These are phyloP conservation scores for Phycodurus eques DNA, from an alignment of 2,113 vertebrate species.

Conservation along the genomic window DNA sequence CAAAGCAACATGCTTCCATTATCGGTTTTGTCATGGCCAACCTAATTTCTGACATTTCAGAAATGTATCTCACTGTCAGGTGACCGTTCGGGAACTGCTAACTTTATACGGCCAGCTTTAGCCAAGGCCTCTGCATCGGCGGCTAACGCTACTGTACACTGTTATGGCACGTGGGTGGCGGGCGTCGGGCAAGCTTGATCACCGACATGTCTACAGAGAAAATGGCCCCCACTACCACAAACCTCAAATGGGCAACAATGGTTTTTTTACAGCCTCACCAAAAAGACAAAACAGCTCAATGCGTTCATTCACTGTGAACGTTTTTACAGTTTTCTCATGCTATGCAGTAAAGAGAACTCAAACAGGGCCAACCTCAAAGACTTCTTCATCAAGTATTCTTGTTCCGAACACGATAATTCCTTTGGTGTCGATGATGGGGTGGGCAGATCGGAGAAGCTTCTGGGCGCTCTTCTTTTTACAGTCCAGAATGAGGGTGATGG, in stretches of 20 bases:
- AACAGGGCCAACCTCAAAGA: constrained; percentile 86
- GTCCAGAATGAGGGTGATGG: constrained; percentile 90
- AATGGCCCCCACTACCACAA: constrained; percentile 25
- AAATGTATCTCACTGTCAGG: not conserved
- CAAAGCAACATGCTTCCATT: too few species aligned
- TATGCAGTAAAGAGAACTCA: not conserved
- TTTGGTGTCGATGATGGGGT: constrained; percentile 87
- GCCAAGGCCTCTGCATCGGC: not conserved
- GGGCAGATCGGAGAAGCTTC: constrained; percentile 80
- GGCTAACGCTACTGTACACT: not conserved
- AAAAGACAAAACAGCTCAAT: not conserved
- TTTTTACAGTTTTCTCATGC: not conserved
- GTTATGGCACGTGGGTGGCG: not conserved
- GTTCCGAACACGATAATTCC: constrained; percentile 97
- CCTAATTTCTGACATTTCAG: not conserved
- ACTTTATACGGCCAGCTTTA: too few species aligned
- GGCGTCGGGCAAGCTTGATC: constrained; percentile 10
- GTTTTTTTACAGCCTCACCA: not conserved
- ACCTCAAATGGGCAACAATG: not conserved
- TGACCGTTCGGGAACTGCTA: not conserved
- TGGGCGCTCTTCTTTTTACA: constrained; percentile 90
- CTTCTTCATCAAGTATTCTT: constrained; percentile 94
- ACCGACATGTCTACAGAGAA: constrained; percentile 19
- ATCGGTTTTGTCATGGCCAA: too few species aligned
- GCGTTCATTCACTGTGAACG: not conserved